Evolutionary conservation across 53 echinoderm and acorn worm species (phyloP), one percentile per base, ranked within the genome.

Genomic region (Luidia sarsii): DNA sequence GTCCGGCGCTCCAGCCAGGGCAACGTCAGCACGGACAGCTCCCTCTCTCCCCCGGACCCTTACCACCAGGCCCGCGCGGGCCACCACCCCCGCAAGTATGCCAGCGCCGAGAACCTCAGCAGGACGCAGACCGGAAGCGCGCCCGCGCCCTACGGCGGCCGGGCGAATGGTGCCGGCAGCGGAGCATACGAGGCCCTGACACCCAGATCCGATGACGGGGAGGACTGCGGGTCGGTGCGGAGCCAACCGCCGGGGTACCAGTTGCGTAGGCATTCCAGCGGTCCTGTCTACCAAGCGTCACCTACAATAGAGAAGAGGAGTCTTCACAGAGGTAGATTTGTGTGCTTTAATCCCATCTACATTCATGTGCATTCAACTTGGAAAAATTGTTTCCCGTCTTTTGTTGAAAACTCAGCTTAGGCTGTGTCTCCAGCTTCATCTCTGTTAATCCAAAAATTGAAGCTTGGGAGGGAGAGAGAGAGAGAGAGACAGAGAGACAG

Each of bases 251-350:
- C 72, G 3, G 77, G 87, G 8, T 87, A 90, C 39, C 83, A 86
- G 51, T 30, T 83, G n/a, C 64, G 93, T 15, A 70, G 93, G 53
- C 87, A 93, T 71, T 67, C 93, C 21, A 87, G 87, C 80, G 93
- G 90, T n/a, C 92, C 85, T 7, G 75, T 88, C 14, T 85, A 85
- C 30, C 60, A 72, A 38, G 25, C 55, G 11, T 66, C 74, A 0
- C 66, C 59, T 22, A 68, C 55, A 23, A 88, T 57, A 29, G 87
- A 91, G 33, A 48, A 23, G 2, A 60, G 46, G 22, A 80, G 52
- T n/a, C 27, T 36, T 33, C 80, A 88, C 56, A 92, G 88, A 88
- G 92, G 88, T 88, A 75, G n/a, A n/a, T n/a, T n/a, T n/a, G n/a
- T n/a, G n/a, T n/a, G n/a, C n/a, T n/a, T n/a, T n/a, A n/a, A n/a